A percentile compares a stretch with the other conserved stretches of the same genome.
phyloP scores from a whole-genome alignment of 2,888 invertebrate species.

The Polyommatus iphigenia region DNA sequence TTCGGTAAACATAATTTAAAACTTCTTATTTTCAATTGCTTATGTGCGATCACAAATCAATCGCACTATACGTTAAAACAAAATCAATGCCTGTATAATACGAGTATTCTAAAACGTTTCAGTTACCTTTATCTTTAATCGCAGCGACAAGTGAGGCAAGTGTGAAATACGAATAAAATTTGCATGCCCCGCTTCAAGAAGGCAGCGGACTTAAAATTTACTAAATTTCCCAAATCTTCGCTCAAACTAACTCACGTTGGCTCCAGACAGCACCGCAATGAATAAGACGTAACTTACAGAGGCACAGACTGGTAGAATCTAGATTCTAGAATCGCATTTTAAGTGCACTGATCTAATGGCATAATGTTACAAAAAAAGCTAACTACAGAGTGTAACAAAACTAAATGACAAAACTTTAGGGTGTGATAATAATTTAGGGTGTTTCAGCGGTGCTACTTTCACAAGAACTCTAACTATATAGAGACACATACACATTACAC shows the following conservation, averaged over 20 bases:
- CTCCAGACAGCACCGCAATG: conserved; percentile 46
- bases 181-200: conserved; percentile 72
- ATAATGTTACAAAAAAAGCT: not conserved
- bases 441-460: too few relatives aligned
- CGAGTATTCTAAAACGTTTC: too few relatives aligned
- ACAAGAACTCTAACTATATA: too few relatives aligned
- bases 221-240: conserved; percentile 76
- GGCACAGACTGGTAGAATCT: not conserved
- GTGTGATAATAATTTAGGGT: too few relatives aligned
- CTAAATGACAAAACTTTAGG: too few relatives aligned
- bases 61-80: too few relatives aligned
- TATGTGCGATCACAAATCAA: too few relatives aligned
- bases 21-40: too few relatives aligned
- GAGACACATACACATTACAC: too few relatives aligned
- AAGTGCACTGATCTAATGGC: not conserved
- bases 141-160: conserved; percentile 39
- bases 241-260: conserved; percentile 66
- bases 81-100: too few relatives aligned
- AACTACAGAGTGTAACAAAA: too few relatives aligned
- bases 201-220: conserved; percentile 71
- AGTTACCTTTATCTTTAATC: not conserved
- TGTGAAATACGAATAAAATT: conserved; percentile 58
- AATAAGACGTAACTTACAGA: not conserved
- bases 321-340: not conserved
- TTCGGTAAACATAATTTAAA: too few relatives aligned